Percentiles rank a stretch among this genome's conserved stretches.
Evolutionary conservation across 2,888 invertebrate genomes (phyloP).

Genomic region (Synergus japonicus): DNA sequence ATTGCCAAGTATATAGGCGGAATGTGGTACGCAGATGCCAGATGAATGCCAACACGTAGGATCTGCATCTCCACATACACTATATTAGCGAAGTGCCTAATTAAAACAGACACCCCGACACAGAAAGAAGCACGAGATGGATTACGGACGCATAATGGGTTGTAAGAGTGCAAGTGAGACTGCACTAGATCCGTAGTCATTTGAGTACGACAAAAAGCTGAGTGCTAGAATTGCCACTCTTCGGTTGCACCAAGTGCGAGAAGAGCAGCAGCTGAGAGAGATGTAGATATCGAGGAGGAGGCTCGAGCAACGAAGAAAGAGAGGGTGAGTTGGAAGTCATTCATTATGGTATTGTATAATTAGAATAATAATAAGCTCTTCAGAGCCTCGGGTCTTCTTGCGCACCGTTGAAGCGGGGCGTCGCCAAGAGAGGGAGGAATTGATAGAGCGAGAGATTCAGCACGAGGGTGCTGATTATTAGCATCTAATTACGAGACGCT

Average conservation of each 20-base stretch:
- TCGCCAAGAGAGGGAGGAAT: constrained; percentile 57
- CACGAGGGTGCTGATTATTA: constrained; percentile 70
- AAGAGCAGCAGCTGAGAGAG: constrained; percentile 64
- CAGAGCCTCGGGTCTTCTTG: constrained; percentile 71
- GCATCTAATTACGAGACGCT: constrained; percentile 69
- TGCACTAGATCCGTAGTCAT: constrained; percentile 68
- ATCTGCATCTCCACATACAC: constrained; percentile 43
- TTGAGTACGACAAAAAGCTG: constrained; percentile 71
- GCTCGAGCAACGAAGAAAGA: constrained; percentile 50
- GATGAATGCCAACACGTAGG: constrained; percentile 46
- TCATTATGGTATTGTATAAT: constrained; percentile 77
- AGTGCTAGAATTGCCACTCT: constrained; percentile 77
- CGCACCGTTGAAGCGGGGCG: constrained; percentile 63
- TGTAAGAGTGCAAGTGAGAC: constrained; percentile 71
- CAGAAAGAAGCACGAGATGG: constrained; percentile 61
- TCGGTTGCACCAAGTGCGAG: constrained; percentile 73
- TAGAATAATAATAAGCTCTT: constrained; percentile 77
- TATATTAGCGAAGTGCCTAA: constrained; percentile 78
- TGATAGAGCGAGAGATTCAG: constrained; percentile 54
- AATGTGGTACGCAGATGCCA: constrained; percentile 56
- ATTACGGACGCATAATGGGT: constrained; percentile 66
- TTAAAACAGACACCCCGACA: constrained; percentile 78
- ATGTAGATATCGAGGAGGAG: constrained; percentile 50
- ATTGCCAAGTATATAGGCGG: constrained; percentile 71
- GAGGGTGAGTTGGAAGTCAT: constrained; percentile 61